phyloP scores from a whole-genome alignment of 2,888 invertebrate species.

The Drosophila fulvimacula region DNA sequence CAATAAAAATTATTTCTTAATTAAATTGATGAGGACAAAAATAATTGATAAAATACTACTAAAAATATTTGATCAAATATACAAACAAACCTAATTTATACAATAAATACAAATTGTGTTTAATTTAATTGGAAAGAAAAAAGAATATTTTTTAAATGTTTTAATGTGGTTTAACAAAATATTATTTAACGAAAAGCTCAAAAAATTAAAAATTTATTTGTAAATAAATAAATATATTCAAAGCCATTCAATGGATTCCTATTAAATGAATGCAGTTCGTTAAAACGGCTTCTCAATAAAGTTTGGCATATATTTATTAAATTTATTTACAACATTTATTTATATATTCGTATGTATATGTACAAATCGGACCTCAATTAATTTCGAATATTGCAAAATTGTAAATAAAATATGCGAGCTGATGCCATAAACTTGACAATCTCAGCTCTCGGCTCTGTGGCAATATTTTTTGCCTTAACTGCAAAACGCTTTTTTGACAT shows the following conservation, averaged over 20 bases:
- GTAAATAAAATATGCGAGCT: slow-evolving; percentile 17
- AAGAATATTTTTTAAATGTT: not conserved
- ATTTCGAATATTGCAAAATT: slow-evolving; percentile 58
- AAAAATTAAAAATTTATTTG: not conserved
- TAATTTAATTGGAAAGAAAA: not conserved
- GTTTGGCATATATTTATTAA: not conserved
- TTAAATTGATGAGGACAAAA: not conserved
- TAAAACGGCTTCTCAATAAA: not conserved
- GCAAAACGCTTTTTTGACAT: slow-evolving; percentile 53
- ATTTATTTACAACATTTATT: not conserved
- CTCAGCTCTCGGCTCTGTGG: slow-evolving; percentile 19
- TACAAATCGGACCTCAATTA: slow-evolving; percentile 54
- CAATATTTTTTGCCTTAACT: slow-evolving; percentile 61
- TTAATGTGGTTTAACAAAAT: not conserved
- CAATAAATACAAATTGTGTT: not conserved
- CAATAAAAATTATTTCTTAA: not conserved
- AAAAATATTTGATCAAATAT: not conserved
- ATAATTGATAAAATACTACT: too few species aligned
- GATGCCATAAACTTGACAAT: slow-evolving; percentile 44
- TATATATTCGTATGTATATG: not conserved
- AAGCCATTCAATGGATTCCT: not conserved
- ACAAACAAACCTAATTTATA: not conserved
- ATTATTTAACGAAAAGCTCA: not conserved
- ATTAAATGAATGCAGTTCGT: slow-evolving; percentile 8
- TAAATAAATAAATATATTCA: not conserved